Conservation (phyloP, 2,113 vertebrate species). For the Origma solitaria region DNA sequence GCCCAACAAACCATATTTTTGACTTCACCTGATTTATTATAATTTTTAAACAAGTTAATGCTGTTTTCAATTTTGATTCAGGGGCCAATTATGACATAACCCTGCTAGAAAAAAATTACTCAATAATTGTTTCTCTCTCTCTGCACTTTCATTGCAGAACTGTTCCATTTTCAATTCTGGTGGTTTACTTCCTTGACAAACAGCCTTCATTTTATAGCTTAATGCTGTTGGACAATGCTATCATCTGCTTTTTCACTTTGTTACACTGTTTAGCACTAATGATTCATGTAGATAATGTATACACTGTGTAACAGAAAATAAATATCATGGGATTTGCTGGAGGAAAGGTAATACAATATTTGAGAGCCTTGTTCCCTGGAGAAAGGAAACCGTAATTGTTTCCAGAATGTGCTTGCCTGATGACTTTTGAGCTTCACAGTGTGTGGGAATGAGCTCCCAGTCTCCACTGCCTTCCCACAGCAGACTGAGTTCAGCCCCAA, state of each 20-base stretch:
- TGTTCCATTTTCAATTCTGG: not conserved
- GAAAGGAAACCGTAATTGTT: slow-evolving; percentile 35
- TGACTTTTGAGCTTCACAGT: not conserved
- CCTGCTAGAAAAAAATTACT: not conserved
- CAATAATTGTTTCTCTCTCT: not conserved
- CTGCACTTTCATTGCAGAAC: not conserved
- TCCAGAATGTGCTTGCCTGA: not conserved
- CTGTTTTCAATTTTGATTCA: not conserved
- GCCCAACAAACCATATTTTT: not conserved
- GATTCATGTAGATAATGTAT: slow-evolving; percentile 6
- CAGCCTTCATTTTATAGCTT: not conserved
- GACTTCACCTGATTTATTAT: not conserved
- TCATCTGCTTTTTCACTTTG: slow-evolving; percentile 1
- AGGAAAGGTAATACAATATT: not conserved
- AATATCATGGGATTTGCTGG: not conserved
- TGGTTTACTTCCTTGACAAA: slow-evolving; percentile 5
- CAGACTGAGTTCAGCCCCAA: not conserved
- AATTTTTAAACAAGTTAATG: not conserved
- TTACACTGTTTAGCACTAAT: slow-evolving; percentile 15
- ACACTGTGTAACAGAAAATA: not conserved
- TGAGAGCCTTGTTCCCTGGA: not conserved
- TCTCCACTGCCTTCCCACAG: not conserved
- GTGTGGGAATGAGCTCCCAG: not conserved
- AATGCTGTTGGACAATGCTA: not conserved
- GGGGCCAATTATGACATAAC: not conserved